A percentile compares a stretch with the other conserved stretches of the same genome.
Evolutionary conservation across 2,888 invertebrate species (phyloP).

Genomic region (Drosophila pseudotalamancana): DNA sequence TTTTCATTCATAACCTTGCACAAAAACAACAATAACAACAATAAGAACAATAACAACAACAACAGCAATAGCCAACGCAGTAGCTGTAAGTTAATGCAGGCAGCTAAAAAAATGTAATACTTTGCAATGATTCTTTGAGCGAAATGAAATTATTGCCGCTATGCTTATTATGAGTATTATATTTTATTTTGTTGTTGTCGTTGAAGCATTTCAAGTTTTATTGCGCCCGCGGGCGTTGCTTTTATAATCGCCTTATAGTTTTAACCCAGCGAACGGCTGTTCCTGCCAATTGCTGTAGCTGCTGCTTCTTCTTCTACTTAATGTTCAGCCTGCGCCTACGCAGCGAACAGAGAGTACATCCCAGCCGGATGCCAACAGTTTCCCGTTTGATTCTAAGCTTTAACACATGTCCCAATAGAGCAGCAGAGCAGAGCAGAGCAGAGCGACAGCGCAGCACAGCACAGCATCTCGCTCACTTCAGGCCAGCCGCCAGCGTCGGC

Average conservation of each 20-base stretch:
- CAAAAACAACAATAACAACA: conserved; percentile 47
- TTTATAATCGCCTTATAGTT: conserved; percentile 65
- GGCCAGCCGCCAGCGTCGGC: conserved; percentile 18
- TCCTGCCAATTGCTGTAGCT: neutral
- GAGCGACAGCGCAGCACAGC: conserved; percentile 6
- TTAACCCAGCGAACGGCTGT: conserved; percentile 22
- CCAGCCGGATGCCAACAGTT: conserved; percentile 20
- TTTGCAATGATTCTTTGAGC: neutral
- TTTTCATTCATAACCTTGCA: conserved; percentile 83
- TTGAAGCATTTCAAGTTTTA: neutral
- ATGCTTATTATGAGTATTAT: conserved; percentile 17
- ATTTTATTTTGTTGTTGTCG: neutral
- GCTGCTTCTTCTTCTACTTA: neutral
- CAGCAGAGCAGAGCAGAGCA: conserved; percentile 7
- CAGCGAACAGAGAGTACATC: conserved; percentile 16
- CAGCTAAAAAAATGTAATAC: neutral
- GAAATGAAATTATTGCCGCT: neutral
- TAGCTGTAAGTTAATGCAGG: neutral
- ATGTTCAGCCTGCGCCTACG: conserved; percentile 38
- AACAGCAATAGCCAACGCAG: conserved; percentile 7
- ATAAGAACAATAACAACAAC: conserved; percentile 13
- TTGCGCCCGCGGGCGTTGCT: neutral
- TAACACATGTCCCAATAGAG: conserved; percentile 36
- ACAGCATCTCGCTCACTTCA: conserved; percentile 1
- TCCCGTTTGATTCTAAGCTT: conserved; percentile 50